These are phyloP conservation scores for Synaphobranchus kaupii DNA, from an alignment of 2,797 vertebrate genomes.

Conservation along the genomic window DNA sequence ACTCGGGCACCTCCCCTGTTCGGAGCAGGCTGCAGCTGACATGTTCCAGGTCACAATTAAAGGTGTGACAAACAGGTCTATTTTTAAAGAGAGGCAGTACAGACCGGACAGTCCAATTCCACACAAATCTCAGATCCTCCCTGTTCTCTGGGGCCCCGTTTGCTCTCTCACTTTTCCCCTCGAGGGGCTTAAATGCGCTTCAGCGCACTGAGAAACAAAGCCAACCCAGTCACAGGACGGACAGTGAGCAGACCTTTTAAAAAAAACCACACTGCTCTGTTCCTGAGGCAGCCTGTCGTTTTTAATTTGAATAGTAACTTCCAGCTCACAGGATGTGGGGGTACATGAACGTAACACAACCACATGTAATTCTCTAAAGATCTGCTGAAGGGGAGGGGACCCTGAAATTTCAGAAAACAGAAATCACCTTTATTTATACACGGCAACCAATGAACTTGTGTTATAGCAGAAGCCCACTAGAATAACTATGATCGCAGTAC, in stretches of 20 bases:
- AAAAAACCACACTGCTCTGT: neutral
- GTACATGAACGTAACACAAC: neutral
- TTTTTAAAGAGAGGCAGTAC: neutral
- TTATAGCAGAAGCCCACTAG: neutral
- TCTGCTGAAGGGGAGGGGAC: neutral
- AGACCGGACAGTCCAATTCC: neutral
- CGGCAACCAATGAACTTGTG: too few relatives aligned
- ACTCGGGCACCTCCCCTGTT: neutral
- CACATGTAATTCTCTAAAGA: neutral
- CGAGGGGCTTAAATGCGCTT: neutral
- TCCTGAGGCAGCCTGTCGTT: neutral
- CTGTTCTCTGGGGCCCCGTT: neutral
- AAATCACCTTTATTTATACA: neutral
- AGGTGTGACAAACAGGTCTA: constrained; percentile 28
- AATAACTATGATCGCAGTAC: neutral
- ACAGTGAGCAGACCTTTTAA: neutral
- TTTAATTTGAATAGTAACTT: neutral
- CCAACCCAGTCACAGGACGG: neutral
- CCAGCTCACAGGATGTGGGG: constrained; percentile 6
- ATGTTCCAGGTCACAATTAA: constrained; percentile 22
- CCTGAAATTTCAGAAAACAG: neutral
- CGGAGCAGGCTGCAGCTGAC: neutral
- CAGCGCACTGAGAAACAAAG: neutral
- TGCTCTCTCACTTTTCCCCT: neutral
- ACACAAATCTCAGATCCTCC: neutral